Evolutionary conservation across 1,140 invertebrate species (phyloP), one percentile per base, ranked within the genome.

Genomic region (Carposina sasakii): DNA sequence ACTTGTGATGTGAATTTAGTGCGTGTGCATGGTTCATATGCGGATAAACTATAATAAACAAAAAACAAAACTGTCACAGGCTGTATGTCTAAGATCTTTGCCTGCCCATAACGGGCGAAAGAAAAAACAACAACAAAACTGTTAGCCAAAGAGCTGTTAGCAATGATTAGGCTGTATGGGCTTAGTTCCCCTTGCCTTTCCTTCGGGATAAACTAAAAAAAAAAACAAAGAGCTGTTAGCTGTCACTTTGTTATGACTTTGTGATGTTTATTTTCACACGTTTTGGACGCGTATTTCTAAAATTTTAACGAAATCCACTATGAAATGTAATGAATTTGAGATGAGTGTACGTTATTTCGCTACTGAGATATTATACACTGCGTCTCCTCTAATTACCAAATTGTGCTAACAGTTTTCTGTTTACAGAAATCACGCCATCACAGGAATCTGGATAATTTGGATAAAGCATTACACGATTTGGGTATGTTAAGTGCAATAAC

Each of bases 401-500:
- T 49, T 64, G 54, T 65, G n/a, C n/a, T n/a, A n/a, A n/a, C n/a
- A n/a, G n/a, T 70, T 52, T 60, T 57, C 73, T 76, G 64, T 76
- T 74, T 68, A 62, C 71, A 76, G 74, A 75, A 67, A 63, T 50
- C 74, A 69, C 67, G 61, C 55, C 66, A 62, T 15, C 70, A 78
- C 65, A 81, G 73, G 77, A 84, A 81, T 62, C 60, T 87, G 42
- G 81, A 83, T 36, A 85, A 86, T 62, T 78, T 89, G 59, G 87
- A 89, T 69, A 79, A 78, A 59, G 87, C 87, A 22, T 72, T 88
- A 37, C 85, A 87, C 58, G 87, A 87, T 52, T 66, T 89, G 47
- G 87, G 86, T 41, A 88, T 88, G 87, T 57, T 88, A 45, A 87
- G 87, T 57, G 81, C 86, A 47, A 81, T 86, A 54, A 86, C 86